A percentile compares a stretch with the other conserved stretches of the same genome.
These are phyloP conservation scores for Rhamphomyia laevipes DNA, from an alignment of 2,888 invertebrate genomes.

Conservation along the genomic window DNA sequence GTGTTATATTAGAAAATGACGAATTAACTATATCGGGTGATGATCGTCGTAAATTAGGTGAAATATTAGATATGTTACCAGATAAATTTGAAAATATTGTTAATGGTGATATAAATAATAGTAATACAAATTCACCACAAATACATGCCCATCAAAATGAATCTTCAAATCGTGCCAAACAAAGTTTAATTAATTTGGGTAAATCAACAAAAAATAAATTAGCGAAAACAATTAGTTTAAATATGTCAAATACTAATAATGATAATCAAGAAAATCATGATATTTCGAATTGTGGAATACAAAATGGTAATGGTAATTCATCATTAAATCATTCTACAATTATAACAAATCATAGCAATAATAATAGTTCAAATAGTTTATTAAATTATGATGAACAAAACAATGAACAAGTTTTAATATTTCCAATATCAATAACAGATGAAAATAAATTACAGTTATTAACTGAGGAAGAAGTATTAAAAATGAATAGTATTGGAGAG, in stretches of 20 bases:
- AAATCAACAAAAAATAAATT: constrained; percentile 35
- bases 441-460: constrained; percentile 54
- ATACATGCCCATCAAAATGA: background rate
- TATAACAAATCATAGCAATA: constrained; percentile 6
- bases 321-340: constrained; percentile 23
- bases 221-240: constrained; percentile 32
- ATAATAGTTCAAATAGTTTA: constrained; percentile 4
- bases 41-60: constrained; percentile 38
- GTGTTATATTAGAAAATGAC: constrained; percentile 36
- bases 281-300: constrained; percentile 10
- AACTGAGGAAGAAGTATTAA: constrained; percentile 51
- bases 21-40: constrained; percentile 30
- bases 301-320: constrained; percentile 6
- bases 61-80: constrained; percentile 40
- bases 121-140: background rate
- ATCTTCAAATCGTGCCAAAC: constrained; percentile 22
- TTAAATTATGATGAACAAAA: constrained; percentile 18
- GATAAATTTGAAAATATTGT: constrained; percentile 20
- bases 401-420: constrained; percentile 50
- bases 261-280: constrained; percentile 13
- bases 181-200: constrained; percentile 29
- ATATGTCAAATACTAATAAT: constrained; percentile 12
- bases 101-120: constrained; percentile 15
- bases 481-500: constrained; percentile 36
- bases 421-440: constrained; percentile 48